phyloP scores from a whole-genome alignment of 2,888 invertebrate genomes.

The Tromatobia lineatoria region DNA sequence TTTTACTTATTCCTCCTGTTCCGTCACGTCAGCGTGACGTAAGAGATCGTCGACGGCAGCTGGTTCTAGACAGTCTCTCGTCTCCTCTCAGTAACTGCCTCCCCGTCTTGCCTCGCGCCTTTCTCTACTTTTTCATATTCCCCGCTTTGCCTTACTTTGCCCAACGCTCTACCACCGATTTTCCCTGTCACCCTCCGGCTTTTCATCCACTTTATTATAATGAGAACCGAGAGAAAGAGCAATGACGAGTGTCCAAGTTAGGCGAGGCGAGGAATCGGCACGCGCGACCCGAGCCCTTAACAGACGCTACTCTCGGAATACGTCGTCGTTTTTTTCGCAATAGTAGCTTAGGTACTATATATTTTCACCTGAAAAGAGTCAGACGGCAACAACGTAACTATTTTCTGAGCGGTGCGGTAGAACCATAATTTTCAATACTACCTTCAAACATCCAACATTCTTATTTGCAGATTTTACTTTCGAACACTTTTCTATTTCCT shows the following conservation, averaged over 20 bases:
- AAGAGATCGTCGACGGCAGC: conserved; percentile 30
- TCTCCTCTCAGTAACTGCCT: conserved; percentile 23
- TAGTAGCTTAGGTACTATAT: conserved; percentile 1
- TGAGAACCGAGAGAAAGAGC: conserved; percentile 42
- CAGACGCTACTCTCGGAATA: conserved; percentile 16
- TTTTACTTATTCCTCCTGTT: conserved; percentile 59
- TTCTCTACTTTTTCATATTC: conserved; percentile 1
- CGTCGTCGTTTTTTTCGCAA: conserved; percentile 7
- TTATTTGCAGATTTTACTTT: background rate
- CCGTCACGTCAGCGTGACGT: conserved; percentile 52
- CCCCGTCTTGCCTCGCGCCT: conserved; percentile 2
- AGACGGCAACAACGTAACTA: conserved; percentile 1
- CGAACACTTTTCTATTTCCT: background rate
- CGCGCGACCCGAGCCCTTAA: conserved; percentile 10
- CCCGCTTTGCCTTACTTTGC: conserved; percentile 5
- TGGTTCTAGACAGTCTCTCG: conserved; percentile 28
- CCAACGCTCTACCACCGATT: background rate
- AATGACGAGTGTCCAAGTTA: conserved; percentile 41
- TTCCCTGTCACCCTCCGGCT: conserved; percentile 4
- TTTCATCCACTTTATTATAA: conserved; percentile 46
- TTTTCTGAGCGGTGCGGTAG: conserved; percentile 16
- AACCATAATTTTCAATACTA: background rate
- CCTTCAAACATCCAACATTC: background rate
- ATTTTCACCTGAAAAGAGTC: background rate
- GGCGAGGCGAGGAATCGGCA: conserved; percentile 42